phyloP scores from a whole-genome alignment of 1,140 invertebrate species.

The Calephelis nemesis region DNA sequence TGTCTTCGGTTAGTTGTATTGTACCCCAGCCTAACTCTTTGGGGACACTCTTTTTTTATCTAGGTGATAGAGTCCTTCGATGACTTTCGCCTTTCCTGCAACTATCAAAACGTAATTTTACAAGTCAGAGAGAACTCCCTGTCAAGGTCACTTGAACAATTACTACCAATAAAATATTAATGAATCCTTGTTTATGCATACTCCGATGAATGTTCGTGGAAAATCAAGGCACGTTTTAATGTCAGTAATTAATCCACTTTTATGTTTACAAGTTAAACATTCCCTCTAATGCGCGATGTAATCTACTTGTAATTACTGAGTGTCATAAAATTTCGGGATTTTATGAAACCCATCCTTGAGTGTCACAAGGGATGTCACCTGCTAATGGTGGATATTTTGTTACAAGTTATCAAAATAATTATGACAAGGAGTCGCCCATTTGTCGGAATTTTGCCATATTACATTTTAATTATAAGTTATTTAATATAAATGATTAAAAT shows the following conservation, averaged over 20 bases:
- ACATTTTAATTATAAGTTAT: no score
- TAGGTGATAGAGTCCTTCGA: no score
- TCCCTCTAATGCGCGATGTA: slow-evolving; percentile 17
- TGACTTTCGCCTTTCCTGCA: no score
- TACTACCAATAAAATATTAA: slow-evolving; percentile 2
- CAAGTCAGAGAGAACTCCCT: neutral
- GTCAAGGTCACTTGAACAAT: neutral
- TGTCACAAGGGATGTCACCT: neutral
- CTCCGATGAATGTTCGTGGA: neutral
- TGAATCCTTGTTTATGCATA: slow-evolving; percentile 3
- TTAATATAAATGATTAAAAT: no score
- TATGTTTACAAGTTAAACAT: slow-evolving; percentile 16
- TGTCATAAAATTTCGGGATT: slow-evolving; percentile 4
- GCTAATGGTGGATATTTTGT: neutral
- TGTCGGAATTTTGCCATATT: no score
- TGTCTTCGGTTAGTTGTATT: no score
- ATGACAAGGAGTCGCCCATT: no score
- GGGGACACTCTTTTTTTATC: no score
- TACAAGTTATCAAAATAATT: no score
- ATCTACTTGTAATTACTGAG: slow-evolving; percentile 4
- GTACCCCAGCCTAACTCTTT: no score
- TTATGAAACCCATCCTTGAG: neutral
- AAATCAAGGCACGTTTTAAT: slow-evolving; percentile 4
- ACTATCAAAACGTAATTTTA: no score
- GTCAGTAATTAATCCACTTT: slow-evolving; percentile 11